Evolutionary conservation across 2,113 vertebrate genomes (phyloP).

Genomic region (Pelodiscus sinensis): DNA sequence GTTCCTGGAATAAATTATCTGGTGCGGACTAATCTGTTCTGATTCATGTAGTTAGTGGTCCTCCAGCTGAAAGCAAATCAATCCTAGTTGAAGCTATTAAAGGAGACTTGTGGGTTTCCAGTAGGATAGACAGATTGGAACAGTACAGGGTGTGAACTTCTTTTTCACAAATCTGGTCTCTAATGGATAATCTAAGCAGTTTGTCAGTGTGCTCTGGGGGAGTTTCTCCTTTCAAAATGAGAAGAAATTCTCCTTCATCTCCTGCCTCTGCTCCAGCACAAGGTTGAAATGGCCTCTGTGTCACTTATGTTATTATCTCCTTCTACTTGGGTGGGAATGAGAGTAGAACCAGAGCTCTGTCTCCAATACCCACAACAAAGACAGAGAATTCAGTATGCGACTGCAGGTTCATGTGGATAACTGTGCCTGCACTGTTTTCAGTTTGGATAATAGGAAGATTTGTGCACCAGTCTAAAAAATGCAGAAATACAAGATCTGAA

Average conservation of each 20-base stretch:
- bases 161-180: background rate
- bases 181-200: background rate
- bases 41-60: background rate
- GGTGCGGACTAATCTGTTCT: background rate
- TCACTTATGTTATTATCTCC: background rate
- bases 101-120: background rate
- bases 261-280: background rate
- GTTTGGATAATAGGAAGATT: background rate
- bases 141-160: background rate
- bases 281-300: background rate
- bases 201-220: background rate
- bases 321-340: background rate
- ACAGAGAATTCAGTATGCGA: background rate
- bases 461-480: background rate
- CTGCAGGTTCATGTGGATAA: background rate
- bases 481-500: background rate
- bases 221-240: background rate
- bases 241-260: background rate
- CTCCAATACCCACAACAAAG: background rate
- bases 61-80: background rate
- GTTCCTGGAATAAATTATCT: background rate
- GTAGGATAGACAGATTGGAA: background rate
- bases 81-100: background rate
- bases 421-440: background rate
- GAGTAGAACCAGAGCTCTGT: background rate